phyloP scores from a whole-genome alignment of 1,140 invertebrate species.

The Drosophila mojavensis region DNA sequence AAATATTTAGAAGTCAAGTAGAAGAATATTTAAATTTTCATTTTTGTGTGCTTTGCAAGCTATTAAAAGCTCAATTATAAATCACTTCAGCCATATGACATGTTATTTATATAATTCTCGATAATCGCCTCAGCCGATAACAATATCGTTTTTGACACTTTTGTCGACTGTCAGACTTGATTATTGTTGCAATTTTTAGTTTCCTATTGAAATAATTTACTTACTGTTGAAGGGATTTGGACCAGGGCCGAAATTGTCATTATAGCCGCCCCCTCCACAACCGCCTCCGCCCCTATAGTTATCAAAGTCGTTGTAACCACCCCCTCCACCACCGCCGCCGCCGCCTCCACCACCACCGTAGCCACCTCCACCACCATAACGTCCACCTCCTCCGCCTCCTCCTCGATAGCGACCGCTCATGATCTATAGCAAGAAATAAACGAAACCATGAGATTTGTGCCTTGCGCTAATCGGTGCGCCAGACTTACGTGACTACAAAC shows the following conservation, averaged over 20 bases:
- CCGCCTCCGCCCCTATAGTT: constrained; percentile 60
- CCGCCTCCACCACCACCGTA: constrained; percentile 37
- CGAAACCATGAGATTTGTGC: constrained; percentile 1
- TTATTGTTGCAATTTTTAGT: neutral
- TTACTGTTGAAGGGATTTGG: constrained; percentile 77
- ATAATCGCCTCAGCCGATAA: neutral
- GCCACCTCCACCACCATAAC: constrained; percentile 10
- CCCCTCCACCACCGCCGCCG: constrained; percentile 49
- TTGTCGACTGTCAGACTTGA: neutral
- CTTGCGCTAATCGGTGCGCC: neutral
- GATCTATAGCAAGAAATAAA: constrained; percentile 45
- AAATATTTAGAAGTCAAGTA: neutral
- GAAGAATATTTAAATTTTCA: neutral
- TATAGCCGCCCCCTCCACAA: constrained; percentile 50
- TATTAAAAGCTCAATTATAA: neutral
- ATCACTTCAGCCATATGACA: neutral
- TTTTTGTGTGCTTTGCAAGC: neutral
- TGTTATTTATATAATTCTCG: neutral
- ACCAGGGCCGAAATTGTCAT: constrained; percentile 69
- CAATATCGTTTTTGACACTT: neutral
- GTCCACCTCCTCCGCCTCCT: constrained; percentile 42
- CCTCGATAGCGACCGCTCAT: constrained; percentile 79
- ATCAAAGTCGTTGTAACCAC: constrained; percentile 72
- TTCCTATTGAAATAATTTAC: constrained; percentile 11
- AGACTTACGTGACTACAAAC: constrained; percentile 76